A percentile compares a stretch with the other conserved stretches of the same genome.
phyloP scores from a whole-genome alignment of 2,888 invertebrate genomes.

The Cataglyphis albicans region DNA sequence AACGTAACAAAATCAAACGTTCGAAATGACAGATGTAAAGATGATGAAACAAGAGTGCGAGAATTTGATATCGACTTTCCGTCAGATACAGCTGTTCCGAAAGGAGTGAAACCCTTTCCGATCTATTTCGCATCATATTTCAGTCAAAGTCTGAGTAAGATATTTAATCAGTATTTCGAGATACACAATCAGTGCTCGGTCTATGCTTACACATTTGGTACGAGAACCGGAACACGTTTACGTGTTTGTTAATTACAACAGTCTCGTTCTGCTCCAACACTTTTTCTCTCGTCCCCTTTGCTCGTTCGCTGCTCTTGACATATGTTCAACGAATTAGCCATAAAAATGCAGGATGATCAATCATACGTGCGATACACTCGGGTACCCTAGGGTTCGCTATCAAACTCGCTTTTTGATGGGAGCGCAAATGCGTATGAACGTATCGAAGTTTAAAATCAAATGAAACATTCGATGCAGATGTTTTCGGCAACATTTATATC shows the following conservation, averaged over 20 bases:
- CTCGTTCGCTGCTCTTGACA: constrained; percentile 33
- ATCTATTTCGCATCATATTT: constrained; percentile 26
- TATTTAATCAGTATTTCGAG: constrained; percentile 23
- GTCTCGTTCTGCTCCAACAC: background rate
- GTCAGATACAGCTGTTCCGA: constrained; percentile 32
- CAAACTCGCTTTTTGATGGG: constrained; percentile 11
- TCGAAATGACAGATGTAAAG: constrained; percentile 35
- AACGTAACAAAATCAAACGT: background rate
- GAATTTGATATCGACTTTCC: constrained; percentile 50
- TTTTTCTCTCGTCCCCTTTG: constrained; percentile 10
- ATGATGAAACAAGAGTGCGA: constrained; percentile 15
- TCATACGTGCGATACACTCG: constrained; percentile 34
- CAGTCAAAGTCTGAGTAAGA: background rate
- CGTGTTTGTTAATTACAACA: background rate
- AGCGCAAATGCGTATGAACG: constrained; percentile 10
- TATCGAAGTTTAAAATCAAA: constrained; percentile 42
- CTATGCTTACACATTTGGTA: background rate
- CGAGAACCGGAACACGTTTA: constrained; percentile 3
- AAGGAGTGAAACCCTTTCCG: constrained; percentile 27
- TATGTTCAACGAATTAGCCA: constrained; percentile 31
- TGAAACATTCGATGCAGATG: constrained; percentile 6
- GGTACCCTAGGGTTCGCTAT: constrained; percentile 5
- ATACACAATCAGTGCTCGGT: background rate
- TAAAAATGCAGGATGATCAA: constrained; percentile 49
- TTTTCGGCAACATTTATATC: constrained; percentile 4